Conservation (phyloP, 2,797 vertebrate species). For the Choloepus didactylus region DNA sequence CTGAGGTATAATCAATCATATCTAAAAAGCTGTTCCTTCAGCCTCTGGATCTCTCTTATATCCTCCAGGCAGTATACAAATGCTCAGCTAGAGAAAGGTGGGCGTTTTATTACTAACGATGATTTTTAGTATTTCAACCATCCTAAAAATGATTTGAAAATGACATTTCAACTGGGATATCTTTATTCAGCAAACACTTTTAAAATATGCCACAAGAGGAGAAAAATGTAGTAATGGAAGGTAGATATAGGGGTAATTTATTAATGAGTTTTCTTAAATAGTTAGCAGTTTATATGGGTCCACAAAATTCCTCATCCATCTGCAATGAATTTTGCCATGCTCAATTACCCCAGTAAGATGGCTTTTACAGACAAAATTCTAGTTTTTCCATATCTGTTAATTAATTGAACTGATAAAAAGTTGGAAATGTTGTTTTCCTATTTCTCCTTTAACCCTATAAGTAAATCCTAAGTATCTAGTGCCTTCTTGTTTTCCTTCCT, state of each 20-base stretch:
- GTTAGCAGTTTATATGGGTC: neutral
- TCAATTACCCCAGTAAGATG: accelerated
- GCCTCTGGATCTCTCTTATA: neutral
- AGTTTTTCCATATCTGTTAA: neutral
- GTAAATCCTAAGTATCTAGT: neutral
- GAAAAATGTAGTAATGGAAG: neutral
- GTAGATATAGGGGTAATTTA: neutral
- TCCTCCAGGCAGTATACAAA: neutral
- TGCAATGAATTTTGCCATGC: neutral
- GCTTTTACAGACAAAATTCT: neutral
- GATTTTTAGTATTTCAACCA: constrained; percentile 55
- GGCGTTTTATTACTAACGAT: constrained; percentile 3
- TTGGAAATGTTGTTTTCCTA: neutral
- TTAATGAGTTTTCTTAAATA: neutral
- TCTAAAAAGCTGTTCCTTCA: constrained; percentile 53
- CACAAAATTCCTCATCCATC: neutral
- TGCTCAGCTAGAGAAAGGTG: constrained; percentile 1
- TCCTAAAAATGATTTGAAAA: constrained; percentile 62
- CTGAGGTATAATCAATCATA: constrained; percentile 67
- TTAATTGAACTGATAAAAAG: neutral
- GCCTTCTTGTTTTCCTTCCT: neutral
- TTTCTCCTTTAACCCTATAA: neutral
- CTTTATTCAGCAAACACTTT: constrained; percentile 1
- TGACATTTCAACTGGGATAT: neutral
- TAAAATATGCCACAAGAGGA: neutral